A percentile compares a stretch with the other conserved stretches of the same genome.
These are phyloP conservation scores for Pipra filicauda DNA, from an alignment of 2,113 vertebrate species.

Conservation along the genomic window DNA sequence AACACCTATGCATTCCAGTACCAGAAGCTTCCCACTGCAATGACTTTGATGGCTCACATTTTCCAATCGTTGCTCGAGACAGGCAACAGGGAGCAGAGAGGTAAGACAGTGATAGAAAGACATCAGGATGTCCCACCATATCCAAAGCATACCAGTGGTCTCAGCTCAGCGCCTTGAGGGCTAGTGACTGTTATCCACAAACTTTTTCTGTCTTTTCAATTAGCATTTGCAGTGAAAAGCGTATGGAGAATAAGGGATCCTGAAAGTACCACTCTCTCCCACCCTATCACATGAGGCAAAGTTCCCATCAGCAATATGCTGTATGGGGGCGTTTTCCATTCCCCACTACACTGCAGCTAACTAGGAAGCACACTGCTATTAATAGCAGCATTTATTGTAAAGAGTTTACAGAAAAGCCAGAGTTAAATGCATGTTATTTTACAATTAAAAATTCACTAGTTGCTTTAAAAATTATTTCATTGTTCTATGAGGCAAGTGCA, in stretches of 20 bases:
- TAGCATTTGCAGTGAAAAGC: not conserved
- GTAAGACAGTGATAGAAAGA: not conserved
- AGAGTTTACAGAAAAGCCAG: not conserved
- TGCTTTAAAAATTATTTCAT: not conserved
- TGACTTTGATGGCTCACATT: not conserved
- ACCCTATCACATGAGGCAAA: accelerated
- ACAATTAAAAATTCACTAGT: not conserved
- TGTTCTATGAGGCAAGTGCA: not conserved
- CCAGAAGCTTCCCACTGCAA: not conserved
- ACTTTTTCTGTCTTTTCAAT: not conserved
- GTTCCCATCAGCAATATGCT: not conserved
- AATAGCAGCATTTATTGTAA: not conserved
- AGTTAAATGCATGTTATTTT: not conserved
- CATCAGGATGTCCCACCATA: not conserved
- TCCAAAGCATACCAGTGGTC: not conserved
- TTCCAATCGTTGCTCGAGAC: not conserved
- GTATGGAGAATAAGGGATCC: not conserved
- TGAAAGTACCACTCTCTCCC: not conserved
- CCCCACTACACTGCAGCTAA: not conserved
- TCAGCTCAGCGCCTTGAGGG: not conserved
- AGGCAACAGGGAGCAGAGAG: not conserved
- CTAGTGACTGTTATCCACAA: not conserved
- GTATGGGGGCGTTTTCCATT: not conserved
- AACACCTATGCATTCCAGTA: not conserved
- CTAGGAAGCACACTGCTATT: not conserved